Evolutionary conservation across 2,888 invertebrate species (phyloP), one percentile per base, ranked within the genome.

Genomic region (Dorcus parallelipipedus): DNA sequence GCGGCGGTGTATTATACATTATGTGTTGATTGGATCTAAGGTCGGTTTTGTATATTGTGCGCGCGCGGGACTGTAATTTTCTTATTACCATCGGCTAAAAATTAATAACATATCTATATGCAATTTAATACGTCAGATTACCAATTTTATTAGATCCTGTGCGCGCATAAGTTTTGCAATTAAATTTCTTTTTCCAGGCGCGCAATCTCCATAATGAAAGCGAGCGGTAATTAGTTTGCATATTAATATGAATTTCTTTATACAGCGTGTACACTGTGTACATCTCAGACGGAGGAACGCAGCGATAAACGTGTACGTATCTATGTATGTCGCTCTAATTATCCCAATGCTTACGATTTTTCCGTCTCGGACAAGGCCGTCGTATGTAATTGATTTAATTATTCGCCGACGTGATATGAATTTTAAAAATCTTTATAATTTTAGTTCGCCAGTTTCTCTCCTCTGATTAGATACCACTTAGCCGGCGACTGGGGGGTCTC

Each of bases 311-410:
- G n/a, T 45, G 41, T 14, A 41, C 4, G 41, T 14, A 41, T 3
- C 41, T 45, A 45, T 45, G 9, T 45, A 45, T 17, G 45, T 45
- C 20, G 20, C 45, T 45, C 45, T 45, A 45, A 45, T 45, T 45
- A 45, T 45, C 10, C 8, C 45, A 45, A 45, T 45, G 45, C 41
- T 41, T 45, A 45, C 2, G 9, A 45, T 45, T 45, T 45, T 45
- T 45, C 45, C 14, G 45, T 9, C 45, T n/a, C 17, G 56, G 59
- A 48, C 59, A 56, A 59, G 59, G 59, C 56, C 59, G 52, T 52
- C 48, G 49, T 39, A 45, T 52, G 54, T 59, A 59, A 59, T 59
- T 59, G 59, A 59, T 59, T 59, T 59, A 59, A 59, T 59, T 59
- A 59, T 59, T 59, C 56, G 52, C 55, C 45, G 52, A 52, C 55